These are phyloP conservation scores for Furnarius figulus DNA, from an alignment of 2,113 vertebrate species.

Conservation along the genomic window DNA sequence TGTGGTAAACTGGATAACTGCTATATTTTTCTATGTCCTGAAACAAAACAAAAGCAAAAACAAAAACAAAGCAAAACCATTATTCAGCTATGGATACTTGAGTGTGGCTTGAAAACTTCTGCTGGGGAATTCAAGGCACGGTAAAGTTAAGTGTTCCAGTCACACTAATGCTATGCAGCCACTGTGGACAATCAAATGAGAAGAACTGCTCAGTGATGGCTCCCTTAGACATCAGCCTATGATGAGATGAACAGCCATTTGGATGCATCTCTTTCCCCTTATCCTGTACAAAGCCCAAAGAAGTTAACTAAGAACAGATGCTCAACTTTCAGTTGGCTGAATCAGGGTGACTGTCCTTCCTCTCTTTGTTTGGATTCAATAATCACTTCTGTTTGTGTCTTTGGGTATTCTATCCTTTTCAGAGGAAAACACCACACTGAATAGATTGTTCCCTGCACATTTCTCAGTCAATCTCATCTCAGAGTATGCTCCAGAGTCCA, in stretches of 20 bases:
- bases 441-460: neutral
- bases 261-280: neutral
- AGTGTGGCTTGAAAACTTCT: neutral
- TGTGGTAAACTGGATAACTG: constrained; percentile 94
- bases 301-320: neutral
- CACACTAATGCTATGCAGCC: neutral
- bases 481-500: neutral
- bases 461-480: neutral
- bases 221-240: neutral
- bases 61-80: neutral
- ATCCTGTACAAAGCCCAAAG: neutral
- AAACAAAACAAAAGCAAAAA: neutral
- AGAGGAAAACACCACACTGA: neutral
- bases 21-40: constrained; percentile 86
- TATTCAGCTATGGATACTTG: neutral
- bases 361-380: neutral
- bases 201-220: neutral
- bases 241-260: neutral
- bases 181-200: accelerated
- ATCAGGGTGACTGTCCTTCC: neutral
- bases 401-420: neutral
- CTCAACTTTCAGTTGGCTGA: neutral
- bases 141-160: neutral
- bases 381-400: neutral
- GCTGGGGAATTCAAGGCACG: neutral